Evolutionary conservation across 2,797 vertebrate species (phyloP), one percentile per base, ranked within the genome.

Genomic region (Acrossocheilus wenchowensis): DNA sequence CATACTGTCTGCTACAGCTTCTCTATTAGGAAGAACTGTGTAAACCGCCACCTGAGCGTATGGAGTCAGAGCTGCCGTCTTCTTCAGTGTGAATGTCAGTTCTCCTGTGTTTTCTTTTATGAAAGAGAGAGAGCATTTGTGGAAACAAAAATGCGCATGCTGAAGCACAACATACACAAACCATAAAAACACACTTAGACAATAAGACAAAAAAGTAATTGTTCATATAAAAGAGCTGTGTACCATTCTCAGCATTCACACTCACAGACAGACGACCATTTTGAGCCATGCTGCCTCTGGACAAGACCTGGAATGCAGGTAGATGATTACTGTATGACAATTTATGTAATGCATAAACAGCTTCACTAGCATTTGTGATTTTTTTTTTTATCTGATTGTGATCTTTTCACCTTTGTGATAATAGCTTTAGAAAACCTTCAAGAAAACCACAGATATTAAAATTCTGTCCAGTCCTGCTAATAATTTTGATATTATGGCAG

Each of bases 41-140:
- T 96, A 98, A 50, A 97, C 88, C 7, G 97, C 92, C 79, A 98
- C 66, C 69, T 97, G 96, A 5, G 96, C 95, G 1, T 93, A 4
- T 0, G 97, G 97, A 6, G 96, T 92, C 86, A 97, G 89, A 66
- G 94, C 88, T 17, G 89, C 71, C 36, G 94, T 66, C 57, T 93
- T 84, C 1, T 36, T 81, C 57, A 98, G 78, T 0, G 87, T 23
- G 0, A 98, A 0, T 0, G 86, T 78, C 64, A 97, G 54, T 60
- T 92, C 84, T 4, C 97, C 97, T 81, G 69, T 94, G 89, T 92
- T 96, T 91, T 93, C 96, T 97, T 91, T 23, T n/a, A 77, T 14
- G 19, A 77, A 72, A 82, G 19, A 78, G 17, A 41, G 1, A 68
- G 8, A 74, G n/a, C 6, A 57, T 43, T 34, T 34, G 17, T 43